phyloP scores from a whole-genome alignment of 2,113 vertebrate genomes.

The Saguinus imperator region DNA sequence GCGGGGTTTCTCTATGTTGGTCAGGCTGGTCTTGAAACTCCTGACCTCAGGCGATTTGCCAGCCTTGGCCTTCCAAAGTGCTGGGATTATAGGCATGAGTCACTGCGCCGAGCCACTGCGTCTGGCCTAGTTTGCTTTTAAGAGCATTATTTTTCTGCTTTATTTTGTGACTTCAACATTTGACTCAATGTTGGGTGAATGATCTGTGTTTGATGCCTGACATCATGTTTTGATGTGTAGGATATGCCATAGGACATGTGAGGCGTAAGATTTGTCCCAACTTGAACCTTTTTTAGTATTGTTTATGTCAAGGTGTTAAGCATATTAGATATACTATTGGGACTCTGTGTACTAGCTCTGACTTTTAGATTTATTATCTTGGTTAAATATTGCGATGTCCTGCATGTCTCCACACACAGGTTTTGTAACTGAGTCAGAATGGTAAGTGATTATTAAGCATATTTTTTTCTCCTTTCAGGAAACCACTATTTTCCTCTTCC shows the following conservation, averaged over 20 bases:
- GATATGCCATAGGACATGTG: background rate
- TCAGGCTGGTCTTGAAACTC: too few species aligned
- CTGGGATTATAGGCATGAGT: background rate
- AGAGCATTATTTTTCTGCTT: background rate
- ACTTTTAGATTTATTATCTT: background rate
- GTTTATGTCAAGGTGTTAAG: background rate
- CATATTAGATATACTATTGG: background rate
- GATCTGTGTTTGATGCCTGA: background rate
- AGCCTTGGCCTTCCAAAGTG: too few species aligned
- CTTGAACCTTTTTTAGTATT: background rate
- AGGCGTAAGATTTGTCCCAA: background rate
- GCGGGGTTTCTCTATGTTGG: too few species aligned
- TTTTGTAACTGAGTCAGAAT: constrained; percentile 40
- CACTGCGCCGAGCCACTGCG: accelerated
- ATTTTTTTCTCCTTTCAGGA: constrained; percentile 14
- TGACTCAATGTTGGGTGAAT: background rate
- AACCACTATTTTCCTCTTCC: background rate
- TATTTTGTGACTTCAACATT: background rate
- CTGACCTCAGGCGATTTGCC: too few species aligned
- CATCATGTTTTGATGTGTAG: background rate
- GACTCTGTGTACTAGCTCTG: background rate
- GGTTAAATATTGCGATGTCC: background rate
- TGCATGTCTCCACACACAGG: background rate
- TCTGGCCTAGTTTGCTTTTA: background rate
- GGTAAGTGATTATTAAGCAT: background rate